A percentile compares a stretch with the other conserved stretches of the same genome.
phyloP scores from a whole-genome alignment of 35 echinoderm and acorn worm species.

The Apostichopus parvimensis region DNA sequence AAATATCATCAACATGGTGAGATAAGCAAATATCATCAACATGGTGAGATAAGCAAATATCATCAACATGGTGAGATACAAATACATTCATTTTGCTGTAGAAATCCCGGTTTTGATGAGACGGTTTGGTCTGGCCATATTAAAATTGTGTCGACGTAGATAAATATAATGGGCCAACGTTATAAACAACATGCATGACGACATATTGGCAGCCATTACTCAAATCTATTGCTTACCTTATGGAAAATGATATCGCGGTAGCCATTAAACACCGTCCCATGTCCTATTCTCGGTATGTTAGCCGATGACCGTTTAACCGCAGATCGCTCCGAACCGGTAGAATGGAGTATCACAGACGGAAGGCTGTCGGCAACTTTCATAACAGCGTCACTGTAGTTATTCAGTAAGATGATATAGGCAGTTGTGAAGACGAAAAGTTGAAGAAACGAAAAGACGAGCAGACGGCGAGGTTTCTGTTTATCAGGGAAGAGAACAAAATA shows the following conservation, averaged over 20 bases:
- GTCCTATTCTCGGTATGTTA: conserved; percentile 10
- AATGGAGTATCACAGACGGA: neutral
- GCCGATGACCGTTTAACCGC: neutral
- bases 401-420: conserved; percentile 45
- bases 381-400: conserved; percentile 36
- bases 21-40: no score
- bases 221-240: conserved; percentile 1
- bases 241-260: conserved; percentile 40
- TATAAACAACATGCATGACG: no score
- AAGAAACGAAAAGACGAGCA: conserved; percentile 24
- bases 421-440: conserved; percentile 49
- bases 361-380: conserved; percentile 47
- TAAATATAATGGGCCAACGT: no score
- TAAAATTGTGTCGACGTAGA: no score
- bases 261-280: conserved; percentile 19
- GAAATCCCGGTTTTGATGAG: no score
- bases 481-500: neutral
- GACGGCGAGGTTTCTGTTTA: conserved; percentile 38
- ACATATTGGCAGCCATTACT: no score
- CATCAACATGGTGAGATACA: no score
- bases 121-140: no score
- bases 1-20: no score
- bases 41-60: no score
- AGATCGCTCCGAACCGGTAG: neutral
- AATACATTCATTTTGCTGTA: no score